These are phyloP conservation scores for Idris sp. DNA, from an alignment of 1,140 invertebrate genomes.

Conservation along the genomic window DNA sequence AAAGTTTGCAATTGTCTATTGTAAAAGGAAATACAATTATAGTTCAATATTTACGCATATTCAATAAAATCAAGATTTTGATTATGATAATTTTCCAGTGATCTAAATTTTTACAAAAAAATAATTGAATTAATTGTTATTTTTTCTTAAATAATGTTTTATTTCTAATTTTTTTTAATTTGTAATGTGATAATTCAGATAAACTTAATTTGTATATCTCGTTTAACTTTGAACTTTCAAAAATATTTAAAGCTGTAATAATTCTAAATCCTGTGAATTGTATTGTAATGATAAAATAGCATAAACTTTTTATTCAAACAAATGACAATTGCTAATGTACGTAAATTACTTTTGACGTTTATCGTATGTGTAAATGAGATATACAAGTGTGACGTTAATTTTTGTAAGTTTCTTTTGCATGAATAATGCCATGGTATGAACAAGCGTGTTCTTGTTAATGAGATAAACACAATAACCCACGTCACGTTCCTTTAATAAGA, in stretches of 20 bases:
- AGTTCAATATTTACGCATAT: too few species aligned
- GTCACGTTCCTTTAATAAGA: conserved; percentile 32
- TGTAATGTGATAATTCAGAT: too few species aligned
- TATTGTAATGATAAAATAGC: conserved; percentile 11
- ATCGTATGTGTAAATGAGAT: conserved; percentile 20
- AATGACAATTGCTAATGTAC: conserved; percentile 46
- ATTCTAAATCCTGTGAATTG: conserved; percentile 7
- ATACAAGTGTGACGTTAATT: conserved; percentile 46
- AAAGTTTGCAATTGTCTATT: background rate
- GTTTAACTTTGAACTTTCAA: too few species aligned
- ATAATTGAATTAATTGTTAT: too few species aligned
- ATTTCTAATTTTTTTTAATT: too few species aligned
- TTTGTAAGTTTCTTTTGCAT: conserved; percentile 35
- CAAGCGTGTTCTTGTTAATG: conserved; percentile 37
- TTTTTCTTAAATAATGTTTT: too few species aligned
- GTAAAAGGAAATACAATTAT: too few species aligned
- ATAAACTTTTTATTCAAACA: conserved; percentile 32
- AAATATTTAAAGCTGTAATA: too few species aligned
- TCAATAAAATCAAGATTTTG: too few species aligned
- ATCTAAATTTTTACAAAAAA: too few species aligned
- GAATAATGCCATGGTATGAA: conserved; percentile 32
- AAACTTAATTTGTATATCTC: background rate
- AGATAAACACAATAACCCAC: conserved; percentile 42
- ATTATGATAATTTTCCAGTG: too few species aligned
- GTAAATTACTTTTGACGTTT: conserved; percentile 44